Base-by-base conservation (phyloP, 2,113 vertebrate genomes). In the Brachyhypopomus occidentalis region DNA sequence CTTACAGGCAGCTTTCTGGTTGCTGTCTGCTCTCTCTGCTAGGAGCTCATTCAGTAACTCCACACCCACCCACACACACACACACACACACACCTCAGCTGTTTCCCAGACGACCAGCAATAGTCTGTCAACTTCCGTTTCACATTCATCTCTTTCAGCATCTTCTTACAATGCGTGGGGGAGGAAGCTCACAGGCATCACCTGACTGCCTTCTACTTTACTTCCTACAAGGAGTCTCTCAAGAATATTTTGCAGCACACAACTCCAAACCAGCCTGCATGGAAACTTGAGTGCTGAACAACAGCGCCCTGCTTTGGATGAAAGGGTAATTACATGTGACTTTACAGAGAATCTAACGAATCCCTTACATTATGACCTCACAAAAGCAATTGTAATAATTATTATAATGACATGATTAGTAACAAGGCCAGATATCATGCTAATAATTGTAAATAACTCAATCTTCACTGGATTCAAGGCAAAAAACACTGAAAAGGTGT, bases 301-400 rank as follows among this genome's bases (percentile, higher is more conserved):
- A n/a, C 56, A 91, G 91, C 83, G 88, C 85, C 0, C 71, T 90
- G 36, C 94, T 94, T 78, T 41, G 81, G 58, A 60, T 79, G 20
- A 62, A 0, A 82, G 55, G 6, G 36, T 3, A 3, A 38, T 6
- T 38, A 6, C 36, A 38, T 38, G 36, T 6, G 36, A 38, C 36
- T 38, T 38, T 4, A 38, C 3, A 6, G 36, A 38, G 36, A 38
- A 38, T 38, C 6, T 38, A 38, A 38, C 36, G 36, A 38, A 38
- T 6, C 36, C 3, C 6, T 38, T 38, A 3, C 36, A 38, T 38
- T 38, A 38, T 38, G 3, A 6, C 3, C 36, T 38, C 6, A 3
- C 3, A 38, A 38, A 38, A 38, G 3, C 3, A 38, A 38, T 38
- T 38, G 36, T 38, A 38, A 38, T 38, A 38, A 38, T 38, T 4